Conservation (phyloP, 2,888 invertebrate species). For the Nebria salina region DNA sequence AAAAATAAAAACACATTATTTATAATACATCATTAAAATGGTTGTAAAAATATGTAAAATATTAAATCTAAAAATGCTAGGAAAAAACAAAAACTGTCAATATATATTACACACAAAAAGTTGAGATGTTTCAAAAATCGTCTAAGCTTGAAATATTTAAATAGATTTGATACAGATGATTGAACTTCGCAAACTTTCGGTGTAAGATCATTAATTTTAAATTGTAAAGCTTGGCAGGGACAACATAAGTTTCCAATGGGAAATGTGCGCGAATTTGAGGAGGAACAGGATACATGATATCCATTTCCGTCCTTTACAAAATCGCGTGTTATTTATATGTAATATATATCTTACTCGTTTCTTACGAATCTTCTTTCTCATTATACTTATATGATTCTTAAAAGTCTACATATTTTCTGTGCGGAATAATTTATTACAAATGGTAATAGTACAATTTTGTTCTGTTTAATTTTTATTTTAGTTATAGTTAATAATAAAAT, state of each 20-base stretch:
- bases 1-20: too few relatives aligned
- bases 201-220: neutral
- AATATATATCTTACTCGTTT: constrained; percentile 21
- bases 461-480: neutral
- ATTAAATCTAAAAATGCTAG: too few relatives aligned
- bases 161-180: neutral
- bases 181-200: neutral
- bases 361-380: constrained; percentile 4
- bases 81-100: too few relatives aligned
- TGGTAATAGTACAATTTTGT: neutral
- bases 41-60: too few relatives aligned
- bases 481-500: neutral
- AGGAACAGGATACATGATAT: constrained; percentile 36
- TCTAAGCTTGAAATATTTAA: neutral
- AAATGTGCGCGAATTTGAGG: neutral
- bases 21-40: too few relatives aligned
- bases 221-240: neutral
- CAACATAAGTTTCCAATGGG: neutral
- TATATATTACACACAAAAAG: neutral
- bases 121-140: neutral
- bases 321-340: constrained; percentile 29
- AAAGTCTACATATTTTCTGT: neutral
- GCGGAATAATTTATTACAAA: neutral
- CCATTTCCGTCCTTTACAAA: constrained; percentile 34
- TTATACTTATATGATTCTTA: neutral